A percentile compares a stretch with the other conserved stretches of the same genome.
Evolutionary conservation across 2,888 invertebrate species (phyloP).

Genomic region (Pteria penguin): DNA sequence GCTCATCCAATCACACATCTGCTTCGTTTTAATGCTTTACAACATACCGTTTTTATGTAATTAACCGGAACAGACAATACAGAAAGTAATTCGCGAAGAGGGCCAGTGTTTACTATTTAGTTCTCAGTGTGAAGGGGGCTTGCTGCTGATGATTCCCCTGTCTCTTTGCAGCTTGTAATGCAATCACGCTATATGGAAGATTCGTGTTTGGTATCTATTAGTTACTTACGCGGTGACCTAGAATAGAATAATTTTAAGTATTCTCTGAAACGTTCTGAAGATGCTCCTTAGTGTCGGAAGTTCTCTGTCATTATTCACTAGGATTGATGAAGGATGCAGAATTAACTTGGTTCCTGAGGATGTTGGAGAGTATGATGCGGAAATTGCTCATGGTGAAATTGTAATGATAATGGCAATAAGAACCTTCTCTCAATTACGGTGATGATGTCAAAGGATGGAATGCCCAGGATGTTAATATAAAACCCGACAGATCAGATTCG

Average conservation of each 20-base stretch:
- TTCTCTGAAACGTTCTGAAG: no score
- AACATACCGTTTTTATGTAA: not conserved
- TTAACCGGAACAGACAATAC: not conserved
- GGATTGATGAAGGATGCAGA: no score
- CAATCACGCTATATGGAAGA: not conserved
- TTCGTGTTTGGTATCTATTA: not conserved
- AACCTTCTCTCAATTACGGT: no score
- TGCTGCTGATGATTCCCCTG: not conserved
- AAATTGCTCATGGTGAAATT: no score
- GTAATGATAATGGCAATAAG: no score
- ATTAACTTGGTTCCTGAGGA: no score
- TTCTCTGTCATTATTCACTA: no score
- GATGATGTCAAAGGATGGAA: no score
- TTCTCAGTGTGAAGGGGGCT: not conserved
- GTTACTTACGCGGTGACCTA: not conserved
- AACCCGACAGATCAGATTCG: no score
- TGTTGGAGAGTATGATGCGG: no score
- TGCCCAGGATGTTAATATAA: no score
- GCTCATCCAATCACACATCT: not conserved
- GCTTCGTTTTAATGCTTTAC: not conserved
- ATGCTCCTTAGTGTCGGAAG: no score
- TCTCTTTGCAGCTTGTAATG: not conserved
- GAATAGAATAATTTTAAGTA: not conserved
- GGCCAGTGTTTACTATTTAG: not conserved
- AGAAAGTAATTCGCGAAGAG: not conserved